Conservation (phyloP, 1,140 invertebrate genomes). For the Matsumurasca onukii region DNA sequence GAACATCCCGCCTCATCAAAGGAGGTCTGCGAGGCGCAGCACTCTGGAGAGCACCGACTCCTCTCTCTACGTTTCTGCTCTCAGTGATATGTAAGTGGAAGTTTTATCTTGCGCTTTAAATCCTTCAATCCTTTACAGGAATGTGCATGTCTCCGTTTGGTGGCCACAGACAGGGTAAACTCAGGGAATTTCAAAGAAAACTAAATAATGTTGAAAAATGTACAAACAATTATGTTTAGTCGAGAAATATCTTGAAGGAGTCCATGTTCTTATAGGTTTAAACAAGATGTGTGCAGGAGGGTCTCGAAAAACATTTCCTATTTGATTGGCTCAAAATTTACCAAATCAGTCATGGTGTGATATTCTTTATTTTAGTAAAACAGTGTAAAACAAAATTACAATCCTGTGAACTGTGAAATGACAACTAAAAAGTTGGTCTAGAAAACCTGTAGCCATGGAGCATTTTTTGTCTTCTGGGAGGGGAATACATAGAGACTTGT, state of each 20-base stretch:
- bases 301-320: too few relatives aligned
- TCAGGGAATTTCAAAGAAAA: neutral
- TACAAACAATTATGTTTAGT: neutral
- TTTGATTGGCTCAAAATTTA: too few relatives aligned
- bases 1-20: neutral
- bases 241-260: neutral
- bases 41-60: neutral
- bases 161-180: neutral
- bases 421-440: too few relatives aligned
- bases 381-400: too few relatives aligned
- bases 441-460: too few relatives aligned
- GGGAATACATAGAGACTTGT: too few relatives aligned
- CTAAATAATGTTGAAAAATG: neutral
- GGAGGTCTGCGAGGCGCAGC: neutral
- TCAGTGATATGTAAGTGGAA: conserved; percentile 4
- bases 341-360: too few relatives aligned
- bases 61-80: conserved; percentile 11
- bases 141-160: neutral
- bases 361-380: too few relatives aligned
- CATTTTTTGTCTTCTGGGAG: too few relatives aligned
- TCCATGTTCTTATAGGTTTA: neutral
- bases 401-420: too few relatives aligned
- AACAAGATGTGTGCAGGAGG: too few relatives aligned
- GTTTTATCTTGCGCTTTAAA: neutral
- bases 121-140: neutral